phyloP scores from a whole-genome alignment of 2,888 invertebrate species.

The Machimus atricapillus region DNA sequence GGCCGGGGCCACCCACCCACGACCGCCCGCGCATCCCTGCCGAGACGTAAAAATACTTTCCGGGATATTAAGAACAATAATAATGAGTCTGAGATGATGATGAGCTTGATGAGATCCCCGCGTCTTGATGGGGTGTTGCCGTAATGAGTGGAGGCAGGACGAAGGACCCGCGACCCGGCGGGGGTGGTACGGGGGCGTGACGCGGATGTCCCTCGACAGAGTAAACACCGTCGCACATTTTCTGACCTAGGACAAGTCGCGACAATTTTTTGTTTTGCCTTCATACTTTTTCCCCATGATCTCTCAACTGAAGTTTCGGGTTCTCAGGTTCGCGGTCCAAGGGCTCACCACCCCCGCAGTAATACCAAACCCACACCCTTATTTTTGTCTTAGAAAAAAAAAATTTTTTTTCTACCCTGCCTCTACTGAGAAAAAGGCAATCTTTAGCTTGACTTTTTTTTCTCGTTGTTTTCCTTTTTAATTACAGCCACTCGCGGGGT shows the following conservation, averaged over 20 bases:
- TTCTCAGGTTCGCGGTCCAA: not conserved
- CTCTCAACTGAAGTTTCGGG: slow-evolving; percentile 14
- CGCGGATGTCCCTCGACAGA: slow-evolving; percentile 33
- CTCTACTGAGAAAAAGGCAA: slow-evolving; percentile 1
- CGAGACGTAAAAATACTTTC: slow-evolving; percentile 30
- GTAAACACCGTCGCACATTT: slow-evolving; percentile 17
- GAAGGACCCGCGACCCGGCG: not conserved
- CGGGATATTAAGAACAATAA: slow-evolving; percentile 41
- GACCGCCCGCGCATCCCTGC: not conserved
- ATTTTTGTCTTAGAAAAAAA: not conserved
- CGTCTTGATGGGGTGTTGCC: slow-evolving; percentile 23
- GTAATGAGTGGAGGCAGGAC: slow-evolving; percentile 5
- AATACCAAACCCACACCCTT: not conserved
- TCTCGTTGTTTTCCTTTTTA: slow-evolving; percentile 40
- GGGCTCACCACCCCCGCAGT: not conserved
- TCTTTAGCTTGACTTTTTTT: slow-evolving; percentile 28
- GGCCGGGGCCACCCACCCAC: not conserved
- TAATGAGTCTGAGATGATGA: slow-evolving; percentile 42
- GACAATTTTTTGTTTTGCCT: slow-evolving; percentile 26
- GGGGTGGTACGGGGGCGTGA: not conserved
- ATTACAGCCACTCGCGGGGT: slow-evolving; percentile 34
- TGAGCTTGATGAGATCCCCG: slow-evolving; percentile 40
- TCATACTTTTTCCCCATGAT: not conserved
- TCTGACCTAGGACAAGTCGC: slow-evolving; percentile 42
- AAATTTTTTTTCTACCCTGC: not conserved